Evolutionary conservation across 2,113 vertebrate genomes (phyloP), one percentile per base, ranked within the genome.

Genomic region (Caloenas nicobarica): DNA sequence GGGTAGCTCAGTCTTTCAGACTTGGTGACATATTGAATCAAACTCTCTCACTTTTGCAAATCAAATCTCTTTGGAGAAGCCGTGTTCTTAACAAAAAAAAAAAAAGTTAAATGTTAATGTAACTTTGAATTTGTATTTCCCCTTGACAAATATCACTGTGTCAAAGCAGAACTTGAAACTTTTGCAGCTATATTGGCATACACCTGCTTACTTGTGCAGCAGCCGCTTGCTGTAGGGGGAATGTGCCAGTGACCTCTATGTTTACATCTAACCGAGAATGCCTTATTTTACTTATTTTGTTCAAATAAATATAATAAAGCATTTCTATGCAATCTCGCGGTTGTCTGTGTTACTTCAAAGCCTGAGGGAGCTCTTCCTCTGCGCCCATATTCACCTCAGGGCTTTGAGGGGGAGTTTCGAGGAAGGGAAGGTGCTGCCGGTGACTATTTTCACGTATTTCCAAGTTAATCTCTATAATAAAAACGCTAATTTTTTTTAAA

Each of bases 201-300:
- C 21, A 36, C 15, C 16, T 70, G 79, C 73, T 44, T 23, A 0
- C 22, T 18, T 46, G 68, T 3, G 1, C 24, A 13, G 81, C 10
- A 36, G 62, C 70, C 7, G 2, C 51, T 16, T 2, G 12, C 44
- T 65, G 11, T 5, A 23, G 19, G 21, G 15, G 22, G 26, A 25
- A 6, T 5, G 13, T 10, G 18, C 12, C 3, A 19, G 51, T 57
- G 66, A n/a, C 46, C 11, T 11, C 58, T 31, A 1, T 73, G 57
- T 91, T 91, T 93, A 86, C 85, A n/a, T 65, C 25, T n/a, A 54
- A 84, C 22, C n/a, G 9, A 2, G 15, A 42, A 38, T 66, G 93
- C 95, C 96, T 96, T 94, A 82, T 51, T 91, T 58, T 72, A 77
- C 72, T 73, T 84, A 84, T 65, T 87, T 77, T 80, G 34, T 36